Conservation (phyloP, 2,113 vertebrate genomes). For the Morphnarchus princeps region DNA sequence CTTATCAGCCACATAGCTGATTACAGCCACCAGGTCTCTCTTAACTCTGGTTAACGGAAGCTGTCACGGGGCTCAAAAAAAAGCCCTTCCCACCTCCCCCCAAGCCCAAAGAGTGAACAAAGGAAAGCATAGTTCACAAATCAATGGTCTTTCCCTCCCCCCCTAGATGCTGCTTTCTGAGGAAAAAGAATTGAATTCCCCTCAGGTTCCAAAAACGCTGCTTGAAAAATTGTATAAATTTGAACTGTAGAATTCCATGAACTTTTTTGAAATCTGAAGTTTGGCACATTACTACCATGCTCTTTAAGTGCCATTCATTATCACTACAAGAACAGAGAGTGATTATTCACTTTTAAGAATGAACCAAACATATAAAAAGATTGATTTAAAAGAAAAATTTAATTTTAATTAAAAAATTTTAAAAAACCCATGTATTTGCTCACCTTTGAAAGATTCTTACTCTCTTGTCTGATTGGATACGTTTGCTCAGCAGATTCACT, state of each 20-base stretch:
- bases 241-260: background rate
- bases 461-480: constrained; percentile 24
- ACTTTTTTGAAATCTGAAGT: background rate
- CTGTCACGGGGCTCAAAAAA: background rate
- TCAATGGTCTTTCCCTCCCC: background rate
- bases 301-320: background rate
- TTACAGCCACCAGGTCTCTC: background rate
- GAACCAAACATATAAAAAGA: background rate
- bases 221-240: background rate
- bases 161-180: background rate
- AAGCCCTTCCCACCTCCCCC: fast-evolving
- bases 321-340: background rate
- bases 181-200: background rate
- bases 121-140: background rate
- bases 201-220: background rate
- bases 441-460: constrained; percentile 59
- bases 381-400: background rate
- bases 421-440: background rate
- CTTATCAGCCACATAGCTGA: background rate
- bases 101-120: background rate
- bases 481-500: constrained; percentile 14
- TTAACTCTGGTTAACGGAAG: background rate
- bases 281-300: background rate
- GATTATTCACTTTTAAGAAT: background rate
- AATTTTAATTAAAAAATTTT: background rate